These are phyloP conservation scores for Euproctis similis DNA, from an alignment of 2,888 invertebrate genomes.

Conservation along the genomic window DNA sequence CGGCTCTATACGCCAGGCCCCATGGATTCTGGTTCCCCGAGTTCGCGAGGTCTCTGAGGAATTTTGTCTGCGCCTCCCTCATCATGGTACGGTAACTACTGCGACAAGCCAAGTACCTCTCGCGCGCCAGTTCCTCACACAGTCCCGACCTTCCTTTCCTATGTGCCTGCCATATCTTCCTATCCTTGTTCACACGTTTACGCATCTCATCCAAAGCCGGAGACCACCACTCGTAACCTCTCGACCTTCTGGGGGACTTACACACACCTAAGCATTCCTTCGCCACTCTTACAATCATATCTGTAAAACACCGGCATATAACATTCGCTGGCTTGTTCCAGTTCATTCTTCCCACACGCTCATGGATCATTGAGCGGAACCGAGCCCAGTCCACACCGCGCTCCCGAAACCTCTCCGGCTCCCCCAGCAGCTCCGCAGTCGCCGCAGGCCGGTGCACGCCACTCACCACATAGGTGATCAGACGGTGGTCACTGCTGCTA, in stretches of 20 bases:
- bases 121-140: background rate
- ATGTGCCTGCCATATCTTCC: background rate
- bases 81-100: background rate
- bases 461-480: too few species aligned
- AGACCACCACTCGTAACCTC: background rate
- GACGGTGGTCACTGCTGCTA: too few species aligned
- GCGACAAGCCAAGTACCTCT: background rate
- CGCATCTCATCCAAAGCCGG: background rate
- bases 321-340: too few species aligned
- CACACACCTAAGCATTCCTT: too few species aligned
- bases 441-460: too few species aligned
- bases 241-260: background rate
- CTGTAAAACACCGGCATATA: too few species aligned
- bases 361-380: too few species aligned
- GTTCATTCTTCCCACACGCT: too few species aligned
- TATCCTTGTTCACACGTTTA: background rate
- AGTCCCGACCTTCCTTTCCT: background rate
- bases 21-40: constrained; percentile 7
- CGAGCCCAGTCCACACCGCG: too few species aligned
- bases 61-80: background rate
- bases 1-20: constrained; percentile 17
- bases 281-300: too few species aligned
- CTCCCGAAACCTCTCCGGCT: too few species aligned
- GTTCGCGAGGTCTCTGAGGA: background rate
- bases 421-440: too few species aligned